Evolutionary conservation across 2,113 vertebrate genomes (phyloP).

Genomic region (Actenoides lindsayi): DNA sequence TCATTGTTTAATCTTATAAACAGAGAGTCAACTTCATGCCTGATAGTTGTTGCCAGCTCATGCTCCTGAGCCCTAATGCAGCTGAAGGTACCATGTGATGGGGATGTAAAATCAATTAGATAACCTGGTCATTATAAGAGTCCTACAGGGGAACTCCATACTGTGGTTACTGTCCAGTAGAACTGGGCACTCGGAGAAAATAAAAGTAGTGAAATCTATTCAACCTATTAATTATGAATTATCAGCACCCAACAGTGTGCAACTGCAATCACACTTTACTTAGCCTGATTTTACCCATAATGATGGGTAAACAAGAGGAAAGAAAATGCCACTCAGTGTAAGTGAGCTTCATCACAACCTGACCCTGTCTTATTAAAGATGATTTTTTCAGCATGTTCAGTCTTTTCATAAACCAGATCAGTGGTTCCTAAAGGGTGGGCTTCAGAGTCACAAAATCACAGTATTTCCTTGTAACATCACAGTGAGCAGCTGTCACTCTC

Average conservation of each 20-base stretch:
- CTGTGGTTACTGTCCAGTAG: neutral
- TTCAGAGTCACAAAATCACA: slow-evolving; percentile 25
- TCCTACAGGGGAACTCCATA: neutral
- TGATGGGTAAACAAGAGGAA: neutral
- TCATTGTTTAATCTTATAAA: slow-evolving; percentile 57
- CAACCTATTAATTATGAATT: neutral
- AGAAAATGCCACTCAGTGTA: neutral
- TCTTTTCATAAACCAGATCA: slow-evolving; percentile 3
- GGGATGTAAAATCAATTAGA: neutral
- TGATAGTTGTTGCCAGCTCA: neutral
- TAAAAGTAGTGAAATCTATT: neutral
- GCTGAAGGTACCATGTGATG: neutral
- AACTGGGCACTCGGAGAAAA: neutral
- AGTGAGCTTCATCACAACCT: neutral
- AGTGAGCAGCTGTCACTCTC: neutral
- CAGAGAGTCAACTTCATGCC: neutral
- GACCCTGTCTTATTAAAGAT: neutral
- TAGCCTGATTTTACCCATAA: neutral
- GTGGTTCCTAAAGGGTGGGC: neutral
- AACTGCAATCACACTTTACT: neutral
- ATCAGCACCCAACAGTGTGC: neutral
- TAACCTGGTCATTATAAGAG: neutral
- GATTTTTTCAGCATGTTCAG: neutral
- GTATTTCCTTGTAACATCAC: neutral
- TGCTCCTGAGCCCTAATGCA: neutral